These are phyloP conservation scores for Indicator maculatus DNA, from an alignment of 2,113 vertebrate genomes.

Conservation along the genomic window DNA sequence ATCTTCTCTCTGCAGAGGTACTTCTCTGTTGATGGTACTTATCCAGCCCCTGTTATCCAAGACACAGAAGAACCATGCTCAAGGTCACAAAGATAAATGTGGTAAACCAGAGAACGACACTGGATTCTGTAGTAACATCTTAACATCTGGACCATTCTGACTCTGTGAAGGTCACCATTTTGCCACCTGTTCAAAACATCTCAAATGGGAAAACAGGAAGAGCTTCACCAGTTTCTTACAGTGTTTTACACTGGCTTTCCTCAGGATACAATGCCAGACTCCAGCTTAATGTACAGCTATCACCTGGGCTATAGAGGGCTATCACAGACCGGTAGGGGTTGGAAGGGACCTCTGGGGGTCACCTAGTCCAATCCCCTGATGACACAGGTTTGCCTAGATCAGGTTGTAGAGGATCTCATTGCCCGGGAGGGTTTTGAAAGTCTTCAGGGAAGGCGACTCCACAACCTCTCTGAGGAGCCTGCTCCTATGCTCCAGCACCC, in stretches of 20 bases:
- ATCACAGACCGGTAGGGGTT: no score
- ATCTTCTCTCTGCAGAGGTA: neutral
- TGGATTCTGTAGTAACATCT: neutral
- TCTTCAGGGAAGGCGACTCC: no score
- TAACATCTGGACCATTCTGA: neutral
- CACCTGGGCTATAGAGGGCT: neutral
- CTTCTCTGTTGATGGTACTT: slow-evolving; percentile 2
- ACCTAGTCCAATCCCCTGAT: no score
- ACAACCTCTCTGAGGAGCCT: no score
- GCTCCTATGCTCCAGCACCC: no score
- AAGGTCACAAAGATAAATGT: neutral
- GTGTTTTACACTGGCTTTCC: neutral
- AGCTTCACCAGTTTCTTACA: neutral
- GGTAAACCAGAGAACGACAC: neutral
- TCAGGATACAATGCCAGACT: neutral
- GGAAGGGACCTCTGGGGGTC: no score
- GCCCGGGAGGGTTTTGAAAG: no score
- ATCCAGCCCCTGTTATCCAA: neutral
- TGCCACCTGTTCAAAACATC: neutral
- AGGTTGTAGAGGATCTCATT: no score
- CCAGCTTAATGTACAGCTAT: neutral
- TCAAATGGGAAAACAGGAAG: neutral
- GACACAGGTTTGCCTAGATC: no score
- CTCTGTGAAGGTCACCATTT: neutral
- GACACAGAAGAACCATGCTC: neutral